These are phyloP conservation scores for Sesamia inferens DNA, from an alignment of 2,888 invertebrate genomes.

Conservation along the genomic window DNA sequence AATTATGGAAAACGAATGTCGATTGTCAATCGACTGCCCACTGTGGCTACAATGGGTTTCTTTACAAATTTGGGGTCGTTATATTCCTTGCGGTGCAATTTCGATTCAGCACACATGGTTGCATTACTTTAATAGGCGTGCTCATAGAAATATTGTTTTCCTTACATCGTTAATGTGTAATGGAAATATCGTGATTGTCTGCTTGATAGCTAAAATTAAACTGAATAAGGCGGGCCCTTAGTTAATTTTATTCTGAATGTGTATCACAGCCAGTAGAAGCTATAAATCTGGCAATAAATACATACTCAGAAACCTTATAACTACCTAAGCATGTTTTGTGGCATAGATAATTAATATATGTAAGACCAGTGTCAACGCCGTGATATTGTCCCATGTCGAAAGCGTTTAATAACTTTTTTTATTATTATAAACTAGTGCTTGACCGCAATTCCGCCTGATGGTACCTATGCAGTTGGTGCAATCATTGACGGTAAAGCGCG, in stretches of 20 bases:
- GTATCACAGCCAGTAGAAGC: constrained; percentile 34
- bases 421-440: no score
- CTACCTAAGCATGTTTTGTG: constrained; percentile 14
- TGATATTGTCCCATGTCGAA: background rate
- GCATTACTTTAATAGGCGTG: constrained; percentile 62
- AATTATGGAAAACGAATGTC: constrained; percentile 75
- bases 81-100: constrained; percentile 67
- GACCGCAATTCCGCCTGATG: no score
- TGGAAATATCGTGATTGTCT: constrained; percentile 63
- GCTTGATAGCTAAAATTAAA: constrained; percentile 59
- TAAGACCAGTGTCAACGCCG: background rate
- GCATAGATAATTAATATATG: background rate
- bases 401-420: no score
- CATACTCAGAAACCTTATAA: constrained; percentile 30
- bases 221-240: constrained; percentile 40
- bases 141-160: constrained; percentile 66
- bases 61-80: constrained; percentile 77
- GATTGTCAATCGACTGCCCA: constrained; percentile 77
- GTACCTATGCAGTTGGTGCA: no score
- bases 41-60: constrained; percentile 79
- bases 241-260: constrained; percentile 47
- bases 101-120: constrained; percentile 67
- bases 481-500: no score
- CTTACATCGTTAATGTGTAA: constrained; percentile 57
- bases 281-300: constrained; percentile 39